Evolutionary conservation across 2,888 invertebrate species (phyloP).

Genomic region (Sialis fuliginosa): DNA sequence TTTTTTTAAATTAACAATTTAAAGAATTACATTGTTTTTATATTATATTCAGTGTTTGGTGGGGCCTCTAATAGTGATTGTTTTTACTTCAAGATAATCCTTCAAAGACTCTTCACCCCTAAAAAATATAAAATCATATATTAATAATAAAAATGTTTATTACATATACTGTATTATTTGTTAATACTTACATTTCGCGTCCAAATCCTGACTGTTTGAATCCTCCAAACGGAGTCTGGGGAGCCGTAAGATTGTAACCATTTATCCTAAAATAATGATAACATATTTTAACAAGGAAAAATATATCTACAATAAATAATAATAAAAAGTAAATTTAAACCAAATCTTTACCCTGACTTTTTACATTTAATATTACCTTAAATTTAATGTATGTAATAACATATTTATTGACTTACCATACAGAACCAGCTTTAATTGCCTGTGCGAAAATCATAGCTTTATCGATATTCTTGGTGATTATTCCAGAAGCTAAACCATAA

Average conservation of each 20-base stretch:
- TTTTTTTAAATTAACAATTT: too few species aligned
- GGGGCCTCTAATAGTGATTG: conserved; percentile 41
- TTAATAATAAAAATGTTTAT: not conserved
- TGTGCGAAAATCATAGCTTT: conserved; percentile 58
- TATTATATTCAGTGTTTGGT: not conserved
- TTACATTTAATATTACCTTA: too few species aligned
- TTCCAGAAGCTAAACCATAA: conserved; percentile 70
- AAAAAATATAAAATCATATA: conserved; percentile 18
- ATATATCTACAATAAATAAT: not conserved
- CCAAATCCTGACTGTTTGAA: conserved; percentile 77
- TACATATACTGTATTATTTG: not conserved
- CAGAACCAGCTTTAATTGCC: conserved; percentile 58
- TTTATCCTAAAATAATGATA: conserved; percentile 42
- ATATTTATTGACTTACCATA: conserved; percentile 41
- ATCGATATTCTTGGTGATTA: conserved; percentile 63
- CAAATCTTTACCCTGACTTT: too few species aligned
- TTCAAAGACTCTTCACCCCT: conserved; percentile 64
- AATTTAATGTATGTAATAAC: not conserved
- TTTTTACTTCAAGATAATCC: conserved; percentile 63
- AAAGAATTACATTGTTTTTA: too few species aligned
- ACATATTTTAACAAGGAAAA: not conserved
- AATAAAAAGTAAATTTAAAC: too few species aligned
- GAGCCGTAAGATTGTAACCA: conserved; percentile 46
- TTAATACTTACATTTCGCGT: conserved; percentile 44
- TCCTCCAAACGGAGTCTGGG: conserved; percentile 79